Evolutionary conservation across 2,113 vertebrate species (phyloP).

Genomic region (Alces alces): DNA sequence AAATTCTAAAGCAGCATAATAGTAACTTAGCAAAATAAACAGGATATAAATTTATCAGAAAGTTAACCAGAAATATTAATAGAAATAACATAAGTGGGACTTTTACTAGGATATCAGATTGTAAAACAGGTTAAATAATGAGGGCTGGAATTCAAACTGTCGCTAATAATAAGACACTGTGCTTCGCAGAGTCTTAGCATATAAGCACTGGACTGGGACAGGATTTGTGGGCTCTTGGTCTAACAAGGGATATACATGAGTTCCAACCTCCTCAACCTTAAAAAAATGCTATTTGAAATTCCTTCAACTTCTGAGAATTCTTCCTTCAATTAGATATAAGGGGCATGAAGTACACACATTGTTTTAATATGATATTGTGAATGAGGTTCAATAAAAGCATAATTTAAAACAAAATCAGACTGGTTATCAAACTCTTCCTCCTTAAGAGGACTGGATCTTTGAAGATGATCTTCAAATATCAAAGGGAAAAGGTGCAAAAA

Average conservation of each 20-base stretch:
- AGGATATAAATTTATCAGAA: background rate
- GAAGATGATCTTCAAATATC: background rate
- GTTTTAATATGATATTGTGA: background rate
- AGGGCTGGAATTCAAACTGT: background rate
- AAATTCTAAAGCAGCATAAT: conserved; percentile 29
- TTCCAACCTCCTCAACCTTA: background rate
- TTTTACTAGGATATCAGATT: background rate
- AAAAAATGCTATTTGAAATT: background rate
- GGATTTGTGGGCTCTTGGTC: background rate
- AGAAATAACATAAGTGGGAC: background rate
- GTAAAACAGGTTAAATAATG: background rate
- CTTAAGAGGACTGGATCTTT: background rate
- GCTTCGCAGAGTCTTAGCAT: background rate
- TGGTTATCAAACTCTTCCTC: background rate
- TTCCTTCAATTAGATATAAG: background rate
- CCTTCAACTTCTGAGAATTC: conserved; percentile 3
- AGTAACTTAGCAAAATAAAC: background rate
- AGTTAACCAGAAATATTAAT: background rate
- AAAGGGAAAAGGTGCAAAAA: background rate
- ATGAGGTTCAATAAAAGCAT: background rate
- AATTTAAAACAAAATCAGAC: background rate
- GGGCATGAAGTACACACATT: background rate
- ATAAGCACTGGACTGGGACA: background rate
- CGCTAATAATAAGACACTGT: background rate
- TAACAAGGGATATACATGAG: background rate